phyloP scores from a whole-genome alignment of 2,113 vertebrate genomes.

The Myrmecobius fasciatus region DNA sequence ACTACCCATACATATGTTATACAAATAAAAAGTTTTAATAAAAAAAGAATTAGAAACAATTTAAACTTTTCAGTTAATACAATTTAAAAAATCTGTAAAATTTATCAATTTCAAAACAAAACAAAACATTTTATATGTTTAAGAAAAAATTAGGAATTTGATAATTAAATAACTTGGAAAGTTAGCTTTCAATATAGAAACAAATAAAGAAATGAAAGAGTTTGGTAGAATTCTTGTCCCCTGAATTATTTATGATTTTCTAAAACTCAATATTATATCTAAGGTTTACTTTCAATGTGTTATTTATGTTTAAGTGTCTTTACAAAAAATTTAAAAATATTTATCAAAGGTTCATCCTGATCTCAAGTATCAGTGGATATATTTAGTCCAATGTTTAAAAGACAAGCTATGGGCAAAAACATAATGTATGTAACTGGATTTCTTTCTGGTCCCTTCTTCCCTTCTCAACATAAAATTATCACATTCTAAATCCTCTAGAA shows the following conservation, averaged over 20 bases:
- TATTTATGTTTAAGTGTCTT: slow-evolving; percentile 42
- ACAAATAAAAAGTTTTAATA: too few relatives aligned
- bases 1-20: too few relatives aligned
- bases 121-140: not conserved
- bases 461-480: slow-evolving; percentile 51
- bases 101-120: not conserved
- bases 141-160: not conserved
- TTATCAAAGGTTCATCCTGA: slow-evolving; percentile 36
- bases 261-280: slow-evolving; percentile 31
- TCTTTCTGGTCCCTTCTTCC: slow-evolving; percentile 42
- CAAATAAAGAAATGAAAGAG: not conserved
- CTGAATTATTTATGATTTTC: slow-evolving; percentile 2
- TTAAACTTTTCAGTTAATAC: slow-evolving; percentile 7
- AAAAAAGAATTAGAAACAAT: not conserved
- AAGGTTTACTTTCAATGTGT: slow-evolving; percentile 4
- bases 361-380: slow-evolving; percentile 33
- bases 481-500: slow-evolving; percentile 69
- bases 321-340: slow-evolving; percentile 27
- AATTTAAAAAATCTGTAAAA: slow-evolving; percentile 31
- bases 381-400: slow-evolving; percentile 43
- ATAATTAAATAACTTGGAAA: not conserved
- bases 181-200: not conserved
- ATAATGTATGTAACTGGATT: slow-evolving; percentile 40
- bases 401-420: slow-evolving; percentile 38
- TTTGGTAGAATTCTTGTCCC: not conserved